Percentiles rank a stretch among this genome's conserved stretches.
Conservation (phyloP, 2,113 vertebrate species). For the Regulus satrapa region DNA sequence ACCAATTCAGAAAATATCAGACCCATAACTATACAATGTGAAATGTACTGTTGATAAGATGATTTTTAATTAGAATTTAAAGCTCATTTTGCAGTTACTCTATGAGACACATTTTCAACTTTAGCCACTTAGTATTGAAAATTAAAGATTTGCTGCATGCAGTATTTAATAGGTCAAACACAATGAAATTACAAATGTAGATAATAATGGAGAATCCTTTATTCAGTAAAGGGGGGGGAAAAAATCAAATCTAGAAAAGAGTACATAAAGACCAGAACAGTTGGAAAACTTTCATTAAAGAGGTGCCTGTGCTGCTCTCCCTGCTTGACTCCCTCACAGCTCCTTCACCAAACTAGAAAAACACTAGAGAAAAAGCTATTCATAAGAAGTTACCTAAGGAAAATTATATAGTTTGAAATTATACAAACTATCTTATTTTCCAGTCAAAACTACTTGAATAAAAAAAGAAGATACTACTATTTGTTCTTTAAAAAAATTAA, state of each 20-base stretch:
- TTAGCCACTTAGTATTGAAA: background rate
- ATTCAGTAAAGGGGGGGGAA: background rate
- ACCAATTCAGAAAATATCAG: conserved; percentile 31
- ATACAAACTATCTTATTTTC: background rate
- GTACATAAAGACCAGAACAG: background rate
- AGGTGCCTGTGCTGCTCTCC: background rate
- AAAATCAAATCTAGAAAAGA: background rate
- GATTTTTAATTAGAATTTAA: conserved; percentile 35
- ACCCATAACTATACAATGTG: background rate
- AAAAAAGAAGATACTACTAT: background rate
- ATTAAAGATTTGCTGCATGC: background rate
- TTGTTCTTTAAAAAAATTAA: background rate
- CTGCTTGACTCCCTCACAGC: background rate
- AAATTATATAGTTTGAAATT: background rate
- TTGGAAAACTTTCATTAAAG: background rate
- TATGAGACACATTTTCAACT: background rate
- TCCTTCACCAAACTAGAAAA: background rate
- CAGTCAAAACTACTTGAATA: background rate
- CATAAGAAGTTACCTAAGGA: background rate
- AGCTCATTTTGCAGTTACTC: conserved; percentile 5
- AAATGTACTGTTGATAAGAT: conserved; percentile 18
- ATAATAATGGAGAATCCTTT: background rate
- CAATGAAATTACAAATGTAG: background rate
- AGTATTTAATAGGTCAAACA: conserved; percentile 9
- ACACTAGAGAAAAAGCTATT: background rate